Evolutionary conservation across 2,888 invertebrate species (phyloP).

Genomic region (Zaprionus obscuricornis): DNA sequence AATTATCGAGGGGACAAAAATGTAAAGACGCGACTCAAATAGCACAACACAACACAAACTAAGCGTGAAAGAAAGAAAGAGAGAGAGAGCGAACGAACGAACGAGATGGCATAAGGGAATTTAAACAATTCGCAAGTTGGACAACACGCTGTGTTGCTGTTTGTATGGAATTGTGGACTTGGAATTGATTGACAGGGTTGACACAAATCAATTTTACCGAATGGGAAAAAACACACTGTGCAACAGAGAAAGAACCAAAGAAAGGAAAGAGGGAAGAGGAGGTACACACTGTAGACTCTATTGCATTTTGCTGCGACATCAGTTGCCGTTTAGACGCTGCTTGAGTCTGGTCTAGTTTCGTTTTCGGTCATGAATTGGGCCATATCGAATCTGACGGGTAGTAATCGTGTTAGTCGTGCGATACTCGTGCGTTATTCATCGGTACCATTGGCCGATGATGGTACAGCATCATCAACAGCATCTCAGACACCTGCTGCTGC

Average conservation of each 20-base stretch:
- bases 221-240: constrained; percentile 36
- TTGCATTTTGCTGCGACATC: constrained; percentile 32
- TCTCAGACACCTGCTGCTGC: constrained; percentile 70
- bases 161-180: constrained; percentile 32
- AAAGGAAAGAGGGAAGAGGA: too few species aligned
- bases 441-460: constrained; percentile 78
- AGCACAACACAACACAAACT: constrained; percentile 10
- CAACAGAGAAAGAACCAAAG: too few species aligned
- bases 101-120: too few species aligned
- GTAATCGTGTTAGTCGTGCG: constrained; percentile 83
- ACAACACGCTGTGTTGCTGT: too few species aligned
- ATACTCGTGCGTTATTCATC: constrained; percentile 82
- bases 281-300: background rate
- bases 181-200: constrained; percentile 69
- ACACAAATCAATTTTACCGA: constrained; percentile 21
- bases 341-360: constrained; percentile 41
- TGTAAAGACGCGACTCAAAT: constrained; percentile 20
- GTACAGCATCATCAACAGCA: constrained; percentile 64
- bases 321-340: constrained; percentile 59
- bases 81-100: background rate
- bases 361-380: constrained; percentile 82
- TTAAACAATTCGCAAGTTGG: constrained; percentile 37
- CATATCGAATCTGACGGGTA: constrained; percentile 82
- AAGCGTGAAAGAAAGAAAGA: constrained; percentile 1
- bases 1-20: constrained; percentile 56